Base-by-base conservation (phyloP, 2,113 vertebrate genomes). In the Anarrhichthys ocellatus region DNA sequence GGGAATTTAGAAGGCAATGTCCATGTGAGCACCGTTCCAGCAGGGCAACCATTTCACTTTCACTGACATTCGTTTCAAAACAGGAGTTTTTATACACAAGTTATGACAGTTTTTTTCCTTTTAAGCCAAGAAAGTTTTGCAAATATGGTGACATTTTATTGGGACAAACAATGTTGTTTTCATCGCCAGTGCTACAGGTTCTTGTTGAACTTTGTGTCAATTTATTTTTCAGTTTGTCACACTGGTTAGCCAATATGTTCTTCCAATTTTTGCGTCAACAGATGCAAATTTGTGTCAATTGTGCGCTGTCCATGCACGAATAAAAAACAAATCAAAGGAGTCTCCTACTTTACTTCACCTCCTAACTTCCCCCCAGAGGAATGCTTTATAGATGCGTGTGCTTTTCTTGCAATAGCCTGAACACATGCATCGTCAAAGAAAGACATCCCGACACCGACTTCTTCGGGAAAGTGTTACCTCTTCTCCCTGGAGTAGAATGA, bases 401-500 rank as follows among this genome's bases (percentile, higher is more conserved):
- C 17, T 44, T 70, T 24, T 56, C 18, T 44, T 76, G 15, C 27
- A 75, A 8, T 4, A 56, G 8, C 20, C 36, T 62, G 18, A 56
- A 34, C 13, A 24, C 17, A 46, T 6, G 22, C n/a, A 14, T 29
- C 42, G 17, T 9, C 0, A 56, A 71, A 75, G 22, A 6, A 50
- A 62, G 36, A n/a, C 66, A 34, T 20, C 44, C 22, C 2, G 15
- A 48, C 15, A 17, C 52, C 52, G 56, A 15, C 10, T 44, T 9
- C 22, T 48, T 48, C 5, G 61, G 46, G 29, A 54, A 11, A 42
- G 38, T 10, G 18, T 81, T 96, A 99, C 98, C 96, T 99, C 98
- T 64, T 99, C 97, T 82, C 98, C 97, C 68, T 99, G 97, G 11
- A 99, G 96, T 7, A 99, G 94, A 76, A 99, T 97, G 75, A 99